Evolutionary conservation across 2,797 vertebrate genomes (phyloP).

Genomic region (Falco novaeseelandiae): DNA sequence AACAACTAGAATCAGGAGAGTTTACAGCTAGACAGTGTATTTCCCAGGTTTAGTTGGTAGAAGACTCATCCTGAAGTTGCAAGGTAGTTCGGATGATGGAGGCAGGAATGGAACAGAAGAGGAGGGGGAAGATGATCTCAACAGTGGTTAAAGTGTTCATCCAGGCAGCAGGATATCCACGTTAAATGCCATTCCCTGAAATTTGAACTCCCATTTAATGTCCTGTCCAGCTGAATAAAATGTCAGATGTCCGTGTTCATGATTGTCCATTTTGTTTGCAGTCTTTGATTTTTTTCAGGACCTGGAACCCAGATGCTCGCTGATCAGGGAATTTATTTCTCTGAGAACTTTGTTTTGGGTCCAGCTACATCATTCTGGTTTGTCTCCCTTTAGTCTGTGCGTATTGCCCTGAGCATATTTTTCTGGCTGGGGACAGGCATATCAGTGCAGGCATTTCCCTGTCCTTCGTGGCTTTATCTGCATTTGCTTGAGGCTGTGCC

Average conservation of each 20-base stretch:
- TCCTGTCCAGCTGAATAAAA: neutral
- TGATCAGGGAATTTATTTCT: neutral
- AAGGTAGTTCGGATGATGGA: neutral
- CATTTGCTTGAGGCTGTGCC: neutral
- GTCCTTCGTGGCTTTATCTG: neutral
- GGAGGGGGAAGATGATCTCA: neutral
- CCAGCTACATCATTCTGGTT: neutral
- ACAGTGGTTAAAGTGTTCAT: neutral
- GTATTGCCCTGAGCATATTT: neutral
- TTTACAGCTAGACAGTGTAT: neutral
- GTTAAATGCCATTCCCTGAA: neutral
- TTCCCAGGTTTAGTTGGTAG: neutral
- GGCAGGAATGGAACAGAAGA: neutral
- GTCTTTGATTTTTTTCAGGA: neutral
- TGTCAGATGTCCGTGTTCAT: neutral
- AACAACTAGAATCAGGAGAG: neutral
- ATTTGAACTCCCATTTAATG: neutral
- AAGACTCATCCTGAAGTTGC: neutral
- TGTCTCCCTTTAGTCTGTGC: neutral
- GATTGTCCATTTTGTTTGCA: neutral
- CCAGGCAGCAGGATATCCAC: neutral
- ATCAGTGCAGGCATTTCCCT: neutral
- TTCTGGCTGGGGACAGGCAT: neutral
- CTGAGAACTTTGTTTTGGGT: neutral
- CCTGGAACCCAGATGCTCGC: neutral